phyloP scores from a whole-genome alignment of 2,888 invertebrate species.

The Synergus laeviventris region DNA sequence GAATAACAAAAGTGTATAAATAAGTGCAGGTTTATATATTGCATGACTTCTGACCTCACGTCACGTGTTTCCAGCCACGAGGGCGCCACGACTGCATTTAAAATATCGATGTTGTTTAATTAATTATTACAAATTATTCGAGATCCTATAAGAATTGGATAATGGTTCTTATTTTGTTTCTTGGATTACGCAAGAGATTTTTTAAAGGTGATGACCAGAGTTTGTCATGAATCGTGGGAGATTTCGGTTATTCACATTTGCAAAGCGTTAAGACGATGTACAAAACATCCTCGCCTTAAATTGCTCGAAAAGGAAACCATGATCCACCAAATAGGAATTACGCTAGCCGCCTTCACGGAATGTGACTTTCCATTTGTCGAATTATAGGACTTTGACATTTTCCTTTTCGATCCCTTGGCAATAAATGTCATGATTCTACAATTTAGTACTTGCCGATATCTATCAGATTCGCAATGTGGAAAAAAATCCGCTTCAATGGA shows the following conservation, averaged over 20 bases:
- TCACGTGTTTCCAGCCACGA: no score
- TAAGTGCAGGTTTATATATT: no score
- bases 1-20: no score
- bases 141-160: no score
- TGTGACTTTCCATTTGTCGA: constrained; percentile 15
- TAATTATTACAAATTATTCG: no score
- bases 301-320: constrained; percentile 16
- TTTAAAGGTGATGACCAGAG: background rate
- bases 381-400: constrained; percentile 16
- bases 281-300: constrained; percentile 7
- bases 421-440: constrained; percentile 10
- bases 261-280: background rate
- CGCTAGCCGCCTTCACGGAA: constrained; percentile 19
- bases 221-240: background rate
- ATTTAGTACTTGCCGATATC: constrained; percentile 10
- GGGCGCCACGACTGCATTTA: no score
- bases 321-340: background rate
- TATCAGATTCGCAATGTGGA: background rate
- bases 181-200: no score
- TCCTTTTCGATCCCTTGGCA: background rate
- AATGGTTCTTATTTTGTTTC: no score
- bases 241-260: constrained; percentile 3
- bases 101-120: no score
- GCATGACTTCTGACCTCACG: no score
- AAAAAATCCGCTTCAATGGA: background rate